These are phyloP conservation scores for Canis aureus DNA, from an alignment of 2,113 vertebrate genomes.

Conservation along the genomic window DNA sequence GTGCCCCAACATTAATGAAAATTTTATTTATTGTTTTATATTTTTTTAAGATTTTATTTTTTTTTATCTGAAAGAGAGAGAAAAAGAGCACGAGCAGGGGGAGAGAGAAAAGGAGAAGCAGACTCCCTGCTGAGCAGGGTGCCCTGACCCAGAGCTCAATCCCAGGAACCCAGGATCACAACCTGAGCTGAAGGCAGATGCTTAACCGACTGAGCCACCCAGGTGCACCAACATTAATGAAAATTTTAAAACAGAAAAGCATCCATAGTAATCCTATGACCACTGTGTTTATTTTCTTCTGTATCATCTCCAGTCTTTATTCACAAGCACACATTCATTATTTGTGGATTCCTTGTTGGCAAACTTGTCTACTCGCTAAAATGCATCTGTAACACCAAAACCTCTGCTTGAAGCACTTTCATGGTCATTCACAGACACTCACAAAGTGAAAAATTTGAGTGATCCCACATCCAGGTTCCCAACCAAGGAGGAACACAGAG, in stretches of 20 bases:
- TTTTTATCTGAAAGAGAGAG: neutral
- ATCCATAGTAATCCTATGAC: neutral
- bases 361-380: neutral
- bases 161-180: neutral
- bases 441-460: accelerated
- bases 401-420: accelerated
- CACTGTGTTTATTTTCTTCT: neutral
- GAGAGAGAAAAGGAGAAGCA: neutral
- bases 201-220: neutral
- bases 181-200: neutral
- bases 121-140: neutral
- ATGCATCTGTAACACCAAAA: neutral
- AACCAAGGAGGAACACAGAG: too few relatives aligned
- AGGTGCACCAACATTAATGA: neutral
- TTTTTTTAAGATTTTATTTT: neutral
- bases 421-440: neutral
- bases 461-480: accelerated
- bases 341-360: neutral
- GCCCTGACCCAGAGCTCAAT: neutral
- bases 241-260: neutral
- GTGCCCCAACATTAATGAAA: too few relatives aligned
- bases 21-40: too few relatives aligned
- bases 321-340: accelerated
- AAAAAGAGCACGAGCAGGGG: accelerated
- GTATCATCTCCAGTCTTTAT: neutral